Evolutionary conservation across 2,888 invertebrate species (phyloP).

Genomic region (Noctua comes): DNA sequence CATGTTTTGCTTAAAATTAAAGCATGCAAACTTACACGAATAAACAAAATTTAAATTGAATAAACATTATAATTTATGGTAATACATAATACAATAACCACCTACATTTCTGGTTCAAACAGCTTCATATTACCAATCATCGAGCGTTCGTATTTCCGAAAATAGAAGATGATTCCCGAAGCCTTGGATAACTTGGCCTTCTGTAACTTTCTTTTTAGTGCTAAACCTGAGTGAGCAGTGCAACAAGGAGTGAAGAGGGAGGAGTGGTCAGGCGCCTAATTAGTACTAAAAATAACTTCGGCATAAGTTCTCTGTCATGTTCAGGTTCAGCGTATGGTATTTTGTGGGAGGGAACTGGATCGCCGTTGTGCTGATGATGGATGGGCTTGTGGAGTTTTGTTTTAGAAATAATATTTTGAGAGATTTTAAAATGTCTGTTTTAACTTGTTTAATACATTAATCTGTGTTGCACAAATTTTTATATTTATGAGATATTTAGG

Average conservation of each 20-base stretch:
- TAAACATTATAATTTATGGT: not conserved
- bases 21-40: too few species aligned
- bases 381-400: not conserved
- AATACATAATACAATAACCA: too few species aligned
- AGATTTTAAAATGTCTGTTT: not conserved
- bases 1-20: too few species aligned
- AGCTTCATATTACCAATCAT: too few species aligned
- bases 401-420: not conserved
- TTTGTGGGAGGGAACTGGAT: slow-evolving; percentile 3
- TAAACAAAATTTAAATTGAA: too few species aligned
- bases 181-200: not conserved
- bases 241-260: not conserved
- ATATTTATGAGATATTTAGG: too few species aligned
- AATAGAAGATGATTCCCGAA: not conserved
- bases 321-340: slow-evolving; percentile 14
- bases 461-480: too few species aligned
- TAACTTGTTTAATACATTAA: not conserved
- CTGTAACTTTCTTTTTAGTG: not conserved
- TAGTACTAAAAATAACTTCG: slow-evolving; percentile 63
- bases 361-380: slow-evolving; percentile 11
- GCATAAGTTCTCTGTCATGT: slow-evolving; percentile 45
- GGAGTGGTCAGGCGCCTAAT: slow-evolving; percentile 54
- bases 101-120: too few species aligned
- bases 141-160: not conserved
- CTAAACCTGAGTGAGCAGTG: not conserved